Evolutionary conservation across 2,113 vertebrate species (phyloP).

Genomic region (Lampris megalopsis): DNA sequence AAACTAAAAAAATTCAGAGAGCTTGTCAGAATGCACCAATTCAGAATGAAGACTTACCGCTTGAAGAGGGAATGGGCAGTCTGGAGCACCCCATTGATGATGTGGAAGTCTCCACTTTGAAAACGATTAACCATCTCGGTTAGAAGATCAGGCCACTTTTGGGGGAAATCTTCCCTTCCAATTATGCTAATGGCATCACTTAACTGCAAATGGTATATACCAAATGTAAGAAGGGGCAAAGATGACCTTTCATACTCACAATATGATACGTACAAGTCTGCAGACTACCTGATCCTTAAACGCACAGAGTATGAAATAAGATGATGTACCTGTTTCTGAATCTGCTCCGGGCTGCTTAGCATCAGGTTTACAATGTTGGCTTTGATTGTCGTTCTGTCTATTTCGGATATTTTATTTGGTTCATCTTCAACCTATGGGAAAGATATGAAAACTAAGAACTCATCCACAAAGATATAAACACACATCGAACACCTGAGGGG

Average conservation of each 20-base stretch:
- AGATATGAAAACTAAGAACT: conserved; percentile 18
- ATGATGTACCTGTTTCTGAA: conserved; percentile 94
- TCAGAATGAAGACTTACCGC: conserved; percentile 80
- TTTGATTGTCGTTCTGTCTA: conserved; percentile 93
- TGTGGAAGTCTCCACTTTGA: conserved; percentile 96
- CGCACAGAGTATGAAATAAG: rapidly evolving
- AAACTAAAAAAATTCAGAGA: background rate
- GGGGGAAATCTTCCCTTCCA: conserved; percentile 96
- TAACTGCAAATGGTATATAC: conserved; percentile 78
- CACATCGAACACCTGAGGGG: background rate
- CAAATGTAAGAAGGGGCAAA: background rate
- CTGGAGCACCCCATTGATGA: conserved; percentile 96
- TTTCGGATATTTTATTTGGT: conserved; percentile 95
- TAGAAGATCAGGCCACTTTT: conserved; percentile 97
- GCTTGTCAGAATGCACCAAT: background rate
- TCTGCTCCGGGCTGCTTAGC: conserved; percentile 98
- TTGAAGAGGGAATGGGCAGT: conserved; percentile 98
- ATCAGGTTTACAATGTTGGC: conserved; percentile 98
- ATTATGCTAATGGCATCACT: conserved; percentile 99
- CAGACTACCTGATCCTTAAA: background rate
- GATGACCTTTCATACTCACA: background rate
- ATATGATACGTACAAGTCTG: background rate
- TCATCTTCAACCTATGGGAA: conserved; percentile 93
- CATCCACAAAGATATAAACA: background rate
- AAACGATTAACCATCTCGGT: conserved; percentile 98